phyloP scores from a whole-genome alignment of 2,888 invertebrate genomes.

The Drosophila maculinotata region DNA sequence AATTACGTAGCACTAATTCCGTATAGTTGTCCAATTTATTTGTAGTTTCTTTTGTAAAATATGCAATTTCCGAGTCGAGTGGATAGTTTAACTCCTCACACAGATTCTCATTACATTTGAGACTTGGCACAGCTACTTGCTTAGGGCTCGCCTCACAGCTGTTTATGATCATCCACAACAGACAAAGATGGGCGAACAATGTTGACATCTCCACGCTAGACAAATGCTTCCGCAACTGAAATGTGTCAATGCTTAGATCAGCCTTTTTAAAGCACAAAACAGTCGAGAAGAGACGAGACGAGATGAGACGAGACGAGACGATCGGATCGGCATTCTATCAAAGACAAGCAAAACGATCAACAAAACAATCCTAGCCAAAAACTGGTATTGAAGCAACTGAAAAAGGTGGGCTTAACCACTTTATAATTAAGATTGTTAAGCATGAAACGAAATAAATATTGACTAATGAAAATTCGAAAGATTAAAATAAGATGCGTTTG shows the following conservation, averaged over 20 bases:
- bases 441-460: neutral
- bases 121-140: conserved; percentile 30
- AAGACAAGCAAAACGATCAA: conserved; percentile 7
- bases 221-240: conserved; percentile 44
- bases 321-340: conserved; percentile 28
- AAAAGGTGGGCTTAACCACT: conserved; percentile 12
- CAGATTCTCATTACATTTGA: conserved; percentile 42
- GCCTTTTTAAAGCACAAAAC: conserved; percentile 38
- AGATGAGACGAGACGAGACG: too few species aligned
- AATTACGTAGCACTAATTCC: conserved; percentile 51
- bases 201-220: conserved; percentile 44
- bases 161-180: conserved; percentile 22
- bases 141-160: conserved; percentile 14
- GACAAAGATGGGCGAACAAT: conserved; percentile 20
- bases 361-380: conserved; percentile 16
- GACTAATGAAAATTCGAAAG: too few species aligned
- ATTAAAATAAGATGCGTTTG: too few species aligned
- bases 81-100: conserved; percentile 43
- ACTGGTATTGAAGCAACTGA: conserved; percentile 30
- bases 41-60: conserved; percentile 27
- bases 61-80: conserved; percentile 39
- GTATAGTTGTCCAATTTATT: conserved; percentile 19
- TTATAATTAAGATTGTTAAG: conserved; percentile 4
- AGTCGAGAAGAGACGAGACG: too few species aligned
- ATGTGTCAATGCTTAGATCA: conserved; percentile 45